Evolutionary conservation across 2,113 vertebrate genomes (phyloP), one percentile per base, ranked within the genome.

Genomic region (Marmota flaviventris): DNA sequence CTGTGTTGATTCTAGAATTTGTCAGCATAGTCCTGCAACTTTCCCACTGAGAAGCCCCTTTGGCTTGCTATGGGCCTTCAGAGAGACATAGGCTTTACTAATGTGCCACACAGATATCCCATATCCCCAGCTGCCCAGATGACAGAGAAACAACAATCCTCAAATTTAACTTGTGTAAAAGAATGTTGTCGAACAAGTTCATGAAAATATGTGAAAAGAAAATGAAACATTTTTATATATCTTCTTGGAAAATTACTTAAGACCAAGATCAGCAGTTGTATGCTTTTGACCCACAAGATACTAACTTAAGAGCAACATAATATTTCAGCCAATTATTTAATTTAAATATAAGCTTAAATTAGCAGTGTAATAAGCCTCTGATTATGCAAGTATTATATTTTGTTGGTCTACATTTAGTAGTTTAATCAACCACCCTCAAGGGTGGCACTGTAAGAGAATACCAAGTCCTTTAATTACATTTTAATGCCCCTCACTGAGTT

Each of bases 311-410:
- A 86, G 86, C 0, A 16, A 93, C 78, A n/a, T 8, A 86, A 96
- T 27, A 29, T 3, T 86, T 95, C 14, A 92, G 29, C 48, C 0
- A 14, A 12, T 65, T 85, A 96, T 89, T 94, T 91, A 58, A 79
- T 93, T 42, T 94, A 94, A 93, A 67, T 92, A 93, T 89, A 85
- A 34, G 72, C 85, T 97, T 4, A 85, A 97, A 97, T 37, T 94
- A 85, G 61, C 6, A 82, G 0, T 9, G 13, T 17, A 51, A 61
- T 72, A 91, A 93, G 45, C 24, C 13, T 34, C 84, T 81, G 17
- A 88, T 94, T 79, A 25, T 45, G 92, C 86, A n/a, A 92, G 53
- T 24, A 17, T 90, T 81, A 85, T 90, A 53, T 51, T 76, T 75
- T 89, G 16, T 45, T 42, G 67, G 67, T 88, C 82, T 53, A n/a